A percentile compares a stretch with the other conserved stretches of the same genome.
Conservation (phyloP, 1,140 invertebrate genomes). For the Drosophila saltans region DNA sequence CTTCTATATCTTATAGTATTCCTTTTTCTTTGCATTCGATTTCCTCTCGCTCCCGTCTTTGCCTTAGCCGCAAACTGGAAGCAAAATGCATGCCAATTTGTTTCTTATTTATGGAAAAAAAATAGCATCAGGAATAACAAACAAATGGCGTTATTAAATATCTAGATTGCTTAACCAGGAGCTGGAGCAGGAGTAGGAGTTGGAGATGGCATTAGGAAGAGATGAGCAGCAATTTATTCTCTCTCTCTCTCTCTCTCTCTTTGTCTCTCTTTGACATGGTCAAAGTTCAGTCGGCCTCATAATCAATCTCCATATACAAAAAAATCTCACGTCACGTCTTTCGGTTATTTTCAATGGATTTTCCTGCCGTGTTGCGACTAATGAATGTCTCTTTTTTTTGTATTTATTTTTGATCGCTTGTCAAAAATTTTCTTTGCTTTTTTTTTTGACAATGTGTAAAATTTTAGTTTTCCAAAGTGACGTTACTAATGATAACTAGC, state of each 20-base stretch:
- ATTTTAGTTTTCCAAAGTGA: constrained; percentile 50
- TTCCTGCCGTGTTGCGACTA: constrained; percentile 55
- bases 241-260: background rate
- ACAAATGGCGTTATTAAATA: constrained; percentile 61
- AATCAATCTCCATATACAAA: constrained; percentile 50
- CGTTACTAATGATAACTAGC: constrained; percentile 68
- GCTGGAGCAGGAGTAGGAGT: background rate
- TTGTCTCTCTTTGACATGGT: constrained; percentile 3
- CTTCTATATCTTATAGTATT: constrained; percentile 3
- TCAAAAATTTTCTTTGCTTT: constrained; percentile 40
- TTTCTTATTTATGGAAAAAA: constrained; percentile 68
- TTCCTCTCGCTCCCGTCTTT: background rate
- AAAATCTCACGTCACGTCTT: constrained; percentile 7
- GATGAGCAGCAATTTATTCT: background rate
- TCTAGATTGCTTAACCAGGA: constrained; percentile 30
- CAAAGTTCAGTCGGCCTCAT: constrained; percentile 61
- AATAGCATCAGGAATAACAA: constrained; percentile 22
- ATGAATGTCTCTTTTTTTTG: constrained; percentile 44
- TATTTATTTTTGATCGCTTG: constrained; percentile 55
- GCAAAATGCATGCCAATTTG: constrained; percentile 77
- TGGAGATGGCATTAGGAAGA: constrained; percentile 31
- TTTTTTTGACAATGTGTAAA: constrained; percentile 56
- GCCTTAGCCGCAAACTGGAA: constrained; percentile 48
- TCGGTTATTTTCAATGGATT: background rate
- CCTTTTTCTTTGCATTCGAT: background rate